Conservation (phyloP, 2,113 vertebrate genomes). For the Oreocharis arfaki region DNA sequence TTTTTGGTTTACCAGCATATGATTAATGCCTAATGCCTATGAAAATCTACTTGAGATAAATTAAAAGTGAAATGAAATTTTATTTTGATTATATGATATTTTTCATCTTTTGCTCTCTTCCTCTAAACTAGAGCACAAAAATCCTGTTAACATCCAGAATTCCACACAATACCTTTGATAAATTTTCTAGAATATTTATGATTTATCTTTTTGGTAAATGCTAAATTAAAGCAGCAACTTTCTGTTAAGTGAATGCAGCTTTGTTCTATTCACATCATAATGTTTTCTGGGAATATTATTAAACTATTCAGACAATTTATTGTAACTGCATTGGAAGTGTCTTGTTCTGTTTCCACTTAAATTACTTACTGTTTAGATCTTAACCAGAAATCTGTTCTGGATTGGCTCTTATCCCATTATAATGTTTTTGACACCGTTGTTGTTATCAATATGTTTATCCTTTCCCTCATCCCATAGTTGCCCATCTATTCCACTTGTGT, state of each 20-base stretch:
- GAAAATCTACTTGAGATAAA: not conserved
- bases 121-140: not conserved
- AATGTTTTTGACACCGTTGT: not conserved
- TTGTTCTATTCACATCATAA: not conserved
- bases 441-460: not conserved
- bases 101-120: not conserved
- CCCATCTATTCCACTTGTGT: not conserved
- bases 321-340: not conserved
- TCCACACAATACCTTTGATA: not conserved
- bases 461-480: not conserved
- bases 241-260: not conserved
- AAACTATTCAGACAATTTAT: not conserved
- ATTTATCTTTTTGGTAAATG: not conserved
- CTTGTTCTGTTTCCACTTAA: not conserved
- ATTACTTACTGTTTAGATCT: not conserved
- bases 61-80: not conserved
- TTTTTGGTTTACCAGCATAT: constrained; percentile 85
- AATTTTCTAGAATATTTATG: not conserved
- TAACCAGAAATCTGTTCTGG: not conserved
- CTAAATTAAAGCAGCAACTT: not conserved
- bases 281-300: not conserved
- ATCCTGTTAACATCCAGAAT: not conserved
- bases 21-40: not conserved
- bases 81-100: not conserved
- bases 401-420: not conserved